Conservation (phyloP, 92 coral and sea anemone genomes). For the Parazoanthus darwini region DNA sequence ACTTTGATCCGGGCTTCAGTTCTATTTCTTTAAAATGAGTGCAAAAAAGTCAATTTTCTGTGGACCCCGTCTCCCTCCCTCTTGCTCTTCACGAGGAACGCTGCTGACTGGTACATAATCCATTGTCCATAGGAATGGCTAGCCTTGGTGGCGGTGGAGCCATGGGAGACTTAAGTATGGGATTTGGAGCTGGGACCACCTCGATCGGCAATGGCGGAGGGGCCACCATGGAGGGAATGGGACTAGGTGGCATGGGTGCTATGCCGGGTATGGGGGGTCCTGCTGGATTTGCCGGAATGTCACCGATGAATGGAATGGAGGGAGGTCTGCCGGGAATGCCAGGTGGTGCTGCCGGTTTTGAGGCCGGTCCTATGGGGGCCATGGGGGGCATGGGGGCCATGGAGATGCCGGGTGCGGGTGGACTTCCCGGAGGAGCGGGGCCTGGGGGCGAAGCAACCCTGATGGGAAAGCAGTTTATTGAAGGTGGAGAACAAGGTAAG, state of each 20-base stretch:
- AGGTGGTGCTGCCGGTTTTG: slow-evolving; percentile 20
- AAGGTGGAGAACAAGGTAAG: slow-evolving; percentile 77
- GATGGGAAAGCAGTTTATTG: slow-evolving; percentile 87
- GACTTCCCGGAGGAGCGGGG: slow-evolving; percentile 52
- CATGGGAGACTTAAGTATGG: slow-evolving; percentile 80
- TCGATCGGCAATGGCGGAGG: slow-evolving; percentile 86
- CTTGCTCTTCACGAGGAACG: neutral
- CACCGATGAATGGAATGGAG: slow-evolving; percentile 43
- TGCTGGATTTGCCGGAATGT: slow-evolving; percentile 39
- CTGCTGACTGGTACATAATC: neutral
- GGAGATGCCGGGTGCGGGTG: slow-evolving; percentile 63
- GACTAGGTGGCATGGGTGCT: slow-evolving; percentile 53
- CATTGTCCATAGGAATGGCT: slow-evolving; percentile 14
- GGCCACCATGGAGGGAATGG: slow-evolving; percentile 86
- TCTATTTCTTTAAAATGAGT: neutral
- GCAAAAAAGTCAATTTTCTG: neutral
- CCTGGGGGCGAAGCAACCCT: slow-evolving; percentile 55
- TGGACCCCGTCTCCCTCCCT: neutral
- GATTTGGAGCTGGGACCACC: slow-evolving; percentile 82
- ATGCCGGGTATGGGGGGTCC: slow-evolving; percentile 61
- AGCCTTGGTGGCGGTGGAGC: slow-evolving; percentile 65
- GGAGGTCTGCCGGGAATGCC: slow-evolving; percentile 27
- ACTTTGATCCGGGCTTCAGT: no score
- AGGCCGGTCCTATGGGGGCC: slow-evolving; percentile 14
- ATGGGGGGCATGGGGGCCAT: slow-evolving; percentile 53